Evolutionary conservation across 2,888 invertebrate genomes (phyloP), one percentile per base, ranked within the genome.

Genomic region (Cryptophagus acutangulus): DNA sequence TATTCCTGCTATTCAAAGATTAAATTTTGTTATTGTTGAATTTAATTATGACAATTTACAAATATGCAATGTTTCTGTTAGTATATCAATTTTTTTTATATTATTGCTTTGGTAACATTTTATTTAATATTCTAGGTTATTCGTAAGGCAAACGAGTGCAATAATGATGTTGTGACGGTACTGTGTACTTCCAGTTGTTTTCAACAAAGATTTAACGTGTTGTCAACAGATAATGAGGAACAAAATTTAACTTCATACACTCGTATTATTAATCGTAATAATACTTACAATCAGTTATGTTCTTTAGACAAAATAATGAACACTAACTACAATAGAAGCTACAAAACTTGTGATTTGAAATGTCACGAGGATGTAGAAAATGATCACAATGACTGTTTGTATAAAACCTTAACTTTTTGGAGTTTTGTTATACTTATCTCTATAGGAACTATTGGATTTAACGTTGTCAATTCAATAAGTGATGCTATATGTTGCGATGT

Each of bases 401-500:
- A 83, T 53, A 67, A 66, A 41, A 77, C 79, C 0, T 54, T 66
- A 0, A 73, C 75, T 1, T 87, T 87, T 63, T 85, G 84, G 85
- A 70, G 73, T 1, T 87, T 84, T 51, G 78, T 86, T 0, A 46
- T 80, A 1, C 63, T 85, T 15, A 78, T 84, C 73, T 80, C 81
- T 34, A 47, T 82, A 1, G 86, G 86, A 14, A 83, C 79, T 1
- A 82, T 87, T 39, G 81, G 82, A 1, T 87, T 82, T 58, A 87
- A 87, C 62, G 88, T 91, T 0, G 79, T 82, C 26, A 85, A 89
- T 55, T 86, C 84, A 37, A 81, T 92, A 17, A 84, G 86, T 14
- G 92, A 93, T 66, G 88, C 90, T 1, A 82, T 91, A 10, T 88
- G 89, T 63, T 91, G 8, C n/a, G 31, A 31, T 13, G 31, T 31